These are phyloP conservation scores for Meloidogyne floridensis DNA, from an alignment of 1,140 invertebrate species.

Conservation along the genomic window DNA sequence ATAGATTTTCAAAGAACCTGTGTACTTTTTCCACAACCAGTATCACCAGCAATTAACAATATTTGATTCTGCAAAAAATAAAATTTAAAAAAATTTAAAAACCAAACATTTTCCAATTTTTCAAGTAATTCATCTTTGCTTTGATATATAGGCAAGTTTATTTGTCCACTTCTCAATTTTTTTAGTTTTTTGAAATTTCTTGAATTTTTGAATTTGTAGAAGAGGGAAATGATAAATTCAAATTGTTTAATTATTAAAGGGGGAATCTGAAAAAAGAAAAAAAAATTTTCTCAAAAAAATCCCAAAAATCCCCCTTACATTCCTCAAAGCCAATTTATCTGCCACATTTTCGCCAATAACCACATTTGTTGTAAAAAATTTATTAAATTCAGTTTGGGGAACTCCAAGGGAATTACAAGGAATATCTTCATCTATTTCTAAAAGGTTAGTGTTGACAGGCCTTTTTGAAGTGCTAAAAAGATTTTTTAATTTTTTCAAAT, in stretches of 20 bases:
- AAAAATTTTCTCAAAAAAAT: constrained; percentile 16
- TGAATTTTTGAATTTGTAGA: constrained; percentile 50
- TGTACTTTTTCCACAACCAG: constrained; percentile 90
- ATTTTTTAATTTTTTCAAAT: no score
- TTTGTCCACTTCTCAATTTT: constrained; percentile 48
- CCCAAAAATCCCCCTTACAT: constrained; percentile 17
- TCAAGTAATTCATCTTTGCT: constrained; percentile 52
- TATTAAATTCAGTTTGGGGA: constrained; percentile 32
- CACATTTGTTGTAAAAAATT: constrained; percentile 31
- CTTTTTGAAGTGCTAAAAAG: constrained; percentile 12
- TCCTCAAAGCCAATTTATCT: constrained; percentile 37
- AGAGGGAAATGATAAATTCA: constrained; percentile 50
- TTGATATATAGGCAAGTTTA: constrained; percentile 49
- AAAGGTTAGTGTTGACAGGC: neutral
- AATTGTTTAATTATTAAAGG: constrained; percentile 50
- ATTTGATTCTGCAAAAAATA: constrained; percentile 73
- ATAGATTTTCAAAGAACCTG: constrained; percentile 70
- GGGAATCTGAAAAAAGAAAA: constrained; percentile 42
- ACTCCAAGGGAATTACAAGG: constrained; percentile 40
- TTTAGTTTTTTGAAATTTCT: constrained; percentile 59
- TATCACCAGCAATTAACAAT: constrained; percentile 72
- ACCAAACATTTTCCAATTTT: constrained; percentile 48
- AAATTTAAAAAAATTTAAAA: constrained; percentile 68
- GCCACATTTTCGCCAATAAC: constrained; percentile 30
- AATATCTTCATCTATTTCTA: constrained; percentile 11